Evolutionary conservation across 2,113 vertebrate species (phyloP).

Genomic region (Oreochromis aureus): DNA sequence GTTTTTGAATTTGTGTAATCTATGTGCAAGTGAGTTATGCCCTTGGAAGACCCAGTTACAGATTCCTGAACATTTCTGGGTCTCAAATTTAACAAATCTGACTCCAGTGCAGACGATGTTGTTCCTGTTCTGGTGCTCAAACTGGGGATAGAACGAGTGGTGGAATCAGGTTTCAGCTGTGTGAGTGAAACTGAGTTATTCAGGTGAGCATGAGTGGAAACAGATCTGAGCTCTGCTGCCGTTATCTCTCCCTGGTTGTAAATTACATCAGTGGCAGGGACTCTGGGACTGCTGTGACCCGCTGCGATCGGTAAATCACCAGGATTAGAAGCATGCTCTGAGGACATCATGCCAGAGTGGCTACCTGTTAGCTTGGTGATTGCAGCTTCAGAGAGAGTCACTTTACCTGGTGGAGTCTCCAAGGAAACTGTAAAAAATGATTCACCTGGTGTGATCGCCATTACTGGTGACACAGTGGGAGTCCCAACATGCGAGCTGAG

Average conservation of each 20-base stretch:
- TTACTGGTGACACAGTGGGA: not conserved
- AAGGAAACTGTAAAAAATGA: conserved; percentile 10
- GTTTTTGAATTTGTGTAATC: not conserved
- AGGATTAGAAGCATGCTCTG: conserved; percentile 41
- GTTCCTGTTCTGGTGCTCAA: not conserved
- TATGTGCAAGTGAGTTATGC: not conserved
- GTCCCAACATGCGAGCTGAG: conserved; percentile 2
- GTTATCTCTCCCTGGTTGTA: conserved; percentile 23
- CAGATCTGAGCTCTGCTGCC: conserved; percentile 22
- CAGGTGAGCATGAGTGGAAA: conserved; percentile 15
- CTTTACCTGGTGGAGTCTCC: conserved; percentile 1
- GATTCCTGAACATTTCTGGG: not conserved
- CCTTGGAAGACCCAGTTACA: not conserved
- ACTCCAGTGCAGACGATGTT: not conserved
- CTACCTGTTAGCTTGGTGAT: conserved; percentile 14
- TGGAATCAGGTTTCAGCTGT: not conserved
- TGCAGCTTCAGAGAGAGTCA: conserved; percentile 13
- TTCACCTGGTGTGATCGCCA: not conserved
- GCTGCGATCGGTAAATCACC: conserved; percentile 52
- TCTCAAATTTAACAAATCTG: not conserved
- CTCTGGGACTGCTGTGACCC: conserved; percentile 20
- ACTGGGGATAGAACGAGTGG: not conserved
- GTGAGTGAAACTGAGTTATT: conserved; percentile 23
- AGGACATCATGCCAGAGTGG: conserved; percentile 15
- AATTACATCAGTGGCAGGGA: conserved; percentile 39